Base-by-base conservation (phyloP, 2,113 vertebrate genomes). In the Campylomormyrus tamandua region DNA sequence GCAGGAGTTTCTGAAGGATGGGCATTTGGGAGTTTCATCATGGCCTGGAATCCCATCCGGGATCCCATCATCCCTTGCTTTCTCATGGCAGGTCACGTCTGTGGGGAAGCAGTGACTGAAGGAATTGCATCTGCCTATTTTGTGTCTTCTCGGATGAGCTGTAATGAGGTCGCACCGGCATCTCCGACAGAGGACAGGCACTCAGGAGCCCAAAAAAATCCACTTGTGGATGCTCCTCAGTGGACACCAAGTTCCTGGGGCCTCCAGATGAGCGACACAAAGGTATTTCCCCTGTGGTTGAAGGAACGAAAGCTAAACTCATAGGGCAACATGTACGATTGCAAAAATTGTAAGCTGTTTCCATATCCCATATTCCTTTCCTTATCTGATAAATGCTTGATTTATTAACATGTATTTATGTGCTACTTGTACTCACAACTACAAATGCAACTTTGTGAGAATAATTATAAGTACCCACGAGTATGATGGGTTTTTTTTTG, bases 1-100 rank as follows among this genome's bases (percentile, higher is more conserved):
- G 31, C 45, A 39, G 58, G 89, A 15, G 83, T 13, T 13, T 87
- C 56, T 74, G 58, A 90, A 90, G 31, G 89, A 50, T 84, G 31
- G n/a, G 7, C 89, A 8, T 27, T 10, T 35, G 89, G 56, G 84
- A 49, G 83, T 74, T 90, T 87, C 56, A 48, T 87, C 46, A 50
- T 74, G 89, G 48, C 35, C n/a, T 70, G 89, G 10, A 70, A 31
- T 70, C 58, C 48, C 31, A 19, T 39, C 3, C 5, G n/a, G 56
- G 15, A 35, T 70, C 89, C 45, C 31, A 39, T 66, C n/a, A 2
- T 46, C 49, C 27, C 42, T n/a, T 24, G 27, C 35, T 80, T 84
- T 80, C 39, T 62, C 83, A 7, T 62, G 8, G 58, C 3, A 19
- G 70, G 15, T 83, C 24, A 24, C 3, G 31, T 52, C 49, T 42